Evolutionary conservation across 2,113 vertebrate genomes (phyloP), one percentile per base, ranked within the genome.

Genomic region (Arenaria interpres): DNA sequence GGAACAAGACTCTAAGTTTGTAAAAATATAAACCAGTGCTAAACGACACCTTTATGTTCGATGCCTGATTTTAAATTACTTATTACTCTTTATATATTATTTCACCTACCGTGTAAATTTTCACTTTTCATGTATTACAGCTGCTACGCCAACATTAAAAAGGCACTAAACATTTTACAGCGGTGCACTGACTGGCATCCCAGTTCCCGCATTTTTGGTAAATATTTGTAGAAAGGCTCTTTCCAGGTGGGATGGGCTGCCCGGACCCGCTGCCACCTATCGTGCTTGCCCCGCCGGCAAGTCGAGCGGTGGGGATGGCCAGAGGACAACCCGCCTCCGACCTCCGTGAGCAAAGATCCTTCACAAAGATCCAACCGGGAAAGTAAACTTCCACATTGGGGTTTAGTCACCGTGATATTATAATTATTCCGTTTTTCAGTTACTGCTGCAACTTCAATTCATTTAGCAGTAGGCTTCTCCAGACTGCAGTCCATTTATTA

Each of bases 401-500:
- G 14, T 46, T 92, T 90, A 4, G 3, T 85, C 94, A 94, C 74
- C 4, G 7, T 46, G 41, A 85, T 89, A 75, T 71, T 96, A 45
- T 74, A 93, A 95, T 97, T 88, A 96, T 73, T 96, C 95, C 43
- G 62, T 73, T 87, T 90, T 96, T 93, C 89, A 93, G 88, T 96
- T 85, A 93, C 90, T 96, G 90, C 93, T 96, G 88, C 91, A 90
- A 88, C 83, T 97, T 97, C 84, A 97, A 97, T 97, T 97, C 95
- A 96, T 97, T 98, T 98, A 98, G 90, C 89, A 97, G 90, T 93
- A 96, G 91, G 95, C 93, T 94, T 84, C 93, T 98, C 94, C 94
- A 95, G 92, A 95, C 96, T 95, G 86, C 94, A 96, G 93, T 95
- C 85, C 95, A 97, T 98, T 97, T 98, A 97, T 98, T 98, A 98